Evolutionary conservation across 2,888 invertebrate species (phyloP), one percentile per base, ranked within the genome.

Genomic region (Philhelius pedissequus): DNA sequence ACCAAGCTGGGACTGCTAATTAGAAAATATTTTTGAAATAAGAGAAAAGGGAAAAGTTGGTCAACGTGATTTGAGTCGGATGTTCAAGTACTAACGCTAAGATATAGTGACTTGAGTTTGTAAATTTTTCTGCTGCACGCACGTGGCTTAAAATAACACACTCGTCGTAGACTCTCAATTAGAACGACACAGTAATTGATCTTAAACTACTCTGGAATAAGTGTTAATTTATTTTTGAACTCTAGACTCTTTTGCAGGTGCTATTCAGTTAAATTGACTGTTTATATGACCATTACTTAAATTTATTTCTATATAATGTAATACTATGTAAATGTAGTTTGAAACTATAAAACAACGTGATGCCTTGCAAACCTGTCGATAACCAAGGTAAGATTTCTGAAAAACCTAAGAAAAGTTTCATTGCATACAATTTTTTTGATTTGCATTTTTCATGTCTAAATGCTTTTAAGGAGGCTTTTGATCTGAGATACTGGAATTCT

Each of bases 1-100:
- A 30, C 50, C 38, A 20, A 48, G 56, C 54, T 79, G 73, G 38
- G 58, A 30, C 52, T 70, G 75, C 75, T 81, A 75, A 81, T 81
- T 81, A 75, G 80, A 75, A 81, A 81, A 64, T 70, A 69, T 69
- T 78, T 78, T 71, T 78, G 35, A 70, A 48, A 62, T 54, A 54
- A 69, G 80, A 69, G 74, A 74, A 69, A 62, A 69, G 15, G 13
- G 43, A 68, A 60, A 74, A 69, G 54, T 56, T 68, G 74, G 48
- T 48, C 62, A 69, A 69, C 69, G 64, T 62, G 60, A 79, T 70
- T 56, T 62, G 7, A 52, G 64, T 48, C 54, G 70, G 54, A 77
- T 40, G 45, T 32, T 35, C 4, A 43, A 62, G 60, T 48, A 9
- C 45, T 48, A 45, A 45, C 30, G 62, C 38, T 27, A 75, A 62